Base-by-base conservation (phyloP, 2,797 vertebrate species). In the Platalea minor region DNA sequence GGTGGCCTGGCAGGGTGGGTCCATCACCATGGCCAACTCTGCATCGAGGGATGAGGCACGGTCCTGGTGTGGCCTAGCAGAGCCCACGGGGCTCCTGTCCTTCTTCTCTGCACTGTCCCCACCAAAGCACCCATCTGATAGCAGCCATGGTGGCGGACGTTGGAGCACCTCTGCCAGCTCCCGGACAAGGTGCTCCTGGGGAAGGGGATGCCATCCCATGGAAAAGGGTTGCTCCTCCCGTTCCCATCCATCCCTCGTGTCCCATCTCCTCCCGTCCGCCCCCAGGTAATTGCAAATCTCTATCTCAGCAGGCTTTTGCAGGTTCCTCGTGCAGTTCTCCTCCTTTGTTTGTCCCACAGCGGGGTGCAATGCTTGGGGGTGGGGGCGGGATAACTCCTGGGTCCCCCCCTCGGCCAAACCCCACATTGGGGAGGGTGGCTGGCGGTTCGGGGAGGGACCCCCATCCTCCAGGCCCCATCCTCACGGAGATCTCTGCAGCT, bases 341-440 rank as follows among this genome's bases (percentile, higher is more conserved):
- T 88, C 54, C 80, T 92, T 92, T 79, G 48, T 94, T 90, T 54
- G 16, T 91, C 87, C 70, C 60, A 61, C 88, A 65, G 72, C 48
- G 31, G 50, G 68, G 24, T 83, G 43, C 28, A 64, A 29, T 7
- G 57, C 35, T 50, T 50, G 26, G 15, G 29, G 14, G 7, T 16
- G 0, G 7, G 13, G 12, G 8, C 35, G 35, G 35, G 23, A 54
- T 12, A 83, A 91, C 9, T 2, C 46, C 35, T 67, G 43, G 14
- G 23, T 35, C 13, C 6, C n/a, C 26, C 9, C 45, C 23, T 57
- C 2, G 2, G 29, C 8, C 24, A 84, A 64, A 86, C 26, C 24
- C 37, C 33, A 11, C 0, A 1, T 29, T 45, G 56, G 15, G 56
- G 41, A 72, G 33, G 17, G 43, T 0, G 0, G 13, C 46, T 57